Evolutionary conservation across 1,140 invertebrate species (phyloP).

Genomic region (Aphaenogaster floridana): DNA sequence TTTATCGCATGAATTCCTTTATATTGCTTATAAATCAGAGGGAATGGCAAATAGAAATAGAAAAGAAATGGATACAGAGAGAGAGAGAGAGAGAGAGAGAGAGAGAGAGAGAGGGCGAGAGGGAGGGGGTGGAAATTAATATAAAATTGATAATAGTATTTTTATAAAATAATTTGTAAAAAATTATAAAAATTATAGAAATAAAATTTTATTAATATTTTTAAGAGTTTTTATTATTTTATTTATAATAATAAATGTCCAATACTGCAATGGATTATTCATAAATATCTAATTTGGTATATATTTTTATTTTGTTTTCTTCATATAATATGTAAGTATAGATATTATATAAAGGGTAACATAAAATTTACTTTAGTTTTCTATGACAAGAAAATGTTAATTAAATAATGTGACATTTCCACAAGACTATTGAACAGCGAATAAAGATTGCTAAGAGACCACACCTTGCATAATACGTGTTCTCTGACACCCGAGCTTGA

Average conservation of each 20-base stretch:
- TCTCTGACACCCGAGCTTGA: neutral
- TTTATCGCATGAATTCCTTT: conserved; percentile 7
- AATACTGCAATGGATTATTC: neutral
- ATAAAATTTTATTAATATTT: neutral
- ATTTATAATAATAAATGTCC: neutral
- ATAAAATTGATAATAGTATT: neutral
- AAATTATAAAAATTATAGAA: neutral
- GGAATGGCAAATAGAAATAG: neutral
- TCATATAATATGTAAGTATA: neutral
- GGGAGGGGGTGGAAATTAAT: neutral
- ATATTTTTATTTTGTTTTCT: neutral
- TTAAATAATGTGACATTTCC: conserved; percentile 22
- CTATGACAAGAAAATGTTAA: neutral
- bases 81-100: neutral
- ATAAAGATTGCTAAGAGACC: neutral
- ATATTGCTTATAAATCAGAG: neutral
- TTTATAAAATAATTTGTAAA: neutral
- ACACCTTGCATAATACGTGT: conserved; percentile 13
- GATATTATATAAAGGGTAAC: neutral
- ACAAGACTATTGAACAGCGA: conserved; percentile 6
- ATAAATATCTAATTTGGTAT: neutral
- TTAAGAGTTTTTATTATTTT: neutral
- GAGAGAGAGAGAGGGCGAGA: neutral
- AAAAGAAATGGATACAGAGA: neutral
- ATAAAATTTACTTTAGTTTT: neutral